Conservation (phyloP, 2,797 vertebrate genomes). For the Meriones psammophilus region DNA sequence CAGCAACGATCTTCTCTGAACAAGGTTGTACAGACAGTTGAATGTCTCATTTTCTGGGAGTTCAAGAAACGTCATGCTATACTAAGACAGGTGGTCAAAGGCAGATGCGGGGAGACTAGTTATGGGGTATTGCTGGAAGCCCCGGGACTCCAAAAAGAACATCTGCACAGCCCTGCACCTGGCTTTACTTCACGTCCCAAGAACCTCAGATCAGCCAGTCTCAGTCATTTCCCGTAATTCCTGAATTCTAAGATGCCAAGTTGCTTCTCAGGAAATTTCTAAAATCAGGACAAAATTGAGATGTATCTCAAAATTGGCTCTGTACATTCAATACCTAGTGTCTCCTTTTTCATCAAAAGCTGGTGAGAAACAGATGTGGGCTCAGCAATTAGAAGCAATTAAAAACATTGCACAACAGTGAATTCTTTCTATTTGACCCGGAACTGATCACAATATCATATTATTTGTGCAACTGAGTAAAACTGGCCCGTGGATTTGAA, state of each 20-base stretch:
- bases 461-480: constrained; percentile 52
- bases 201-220: neutral
- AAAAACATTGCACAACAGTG: constrained; percentile 44
- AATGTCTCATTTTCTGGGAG: neutral
- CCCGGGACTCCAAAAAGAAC: neutral
- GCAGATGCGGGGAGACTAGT: neutral
- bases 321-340: neutral
- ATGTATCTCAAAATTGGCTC: constrained; percentile 12
- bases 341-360: neutral
- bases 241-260: neutral
- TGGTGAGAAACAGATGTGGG: neutral
- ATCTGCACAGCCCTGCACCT: neutral
- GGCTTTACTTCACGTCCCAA: neutral
- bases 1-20: neutral
- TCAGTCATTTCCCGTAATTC: neutral
- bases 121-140: neutral
- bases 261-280: neutral
- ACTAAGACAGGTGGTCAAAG: neutral
- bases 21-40: neutral
- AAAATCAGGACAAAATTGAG: constrained; percentile 32
- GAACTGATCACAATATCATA: neutral
- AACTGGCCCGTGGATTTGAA: constrained; percentile 8
- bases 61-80: neutral
- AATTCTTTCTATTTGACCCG: constrained; percentile 53
- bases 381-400: neutral